Base-by-base conservation (phyloP, 2,797 vertebrate species). In the Periparus ater region DNA sequence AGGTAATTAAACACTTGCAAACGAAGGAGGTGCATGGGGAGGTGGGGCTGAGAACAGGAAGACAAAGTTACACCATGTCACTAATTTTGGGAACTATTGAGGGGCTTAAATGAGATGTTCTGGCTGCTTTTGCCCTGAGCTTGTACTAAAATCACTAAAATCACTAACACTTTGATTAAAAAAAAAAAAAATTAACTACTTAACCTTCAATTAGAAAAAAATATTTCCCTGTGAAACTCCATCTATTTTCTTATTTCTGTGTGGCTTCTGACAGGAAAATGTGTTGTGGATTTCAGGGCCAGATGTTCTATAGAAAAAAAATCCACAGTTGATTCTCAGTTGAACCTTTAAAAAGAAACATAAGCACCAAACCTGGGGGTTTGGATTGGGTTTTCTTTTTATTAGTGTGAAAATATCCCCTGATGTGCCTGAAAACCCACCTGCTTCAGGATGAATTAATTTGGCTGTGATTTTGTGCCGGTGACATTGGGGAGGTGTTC, bases 271-370 rank as follows among this genome's bases (percentile, higher is more conserved):
- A 21, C 23, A 26, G 42, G 27, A 65, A 54, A 80, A 48, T 30
- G 27, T 6, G 1, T 29, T 42, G 17, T 18, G 40, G 45, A 44
- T 79, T 50, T 2, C 23, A 71, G 54, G 26, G 13, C 27, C 22
- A 48, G 68, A 3, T 57, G 45, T 6, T 16, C 14, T 26, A 2
- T 4, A 9, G 5, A 17, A 5, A 40, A 61, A 72, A 79, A 21
- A 16, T 0, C 34, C 0, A 1, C 10, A 4, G 3, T 42, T 91
- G 63, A 38, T 66, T 55, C 53, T 70, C 42, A 29, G 23, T 29
- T 79, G 90, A 76, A 73, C 14, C 19, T 91, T 79, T 21, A 61
- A 50, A 60, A 55, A 50, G 26, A 78, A 81, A 67, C 7, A 9
- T 10, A 58, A 40, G 22, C 17, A 61, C 27, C 62, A 47, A 58